phyloP scores from a whole-genome alignment of 2,797 vertebrate species.

The Mus spretus region DNA sequence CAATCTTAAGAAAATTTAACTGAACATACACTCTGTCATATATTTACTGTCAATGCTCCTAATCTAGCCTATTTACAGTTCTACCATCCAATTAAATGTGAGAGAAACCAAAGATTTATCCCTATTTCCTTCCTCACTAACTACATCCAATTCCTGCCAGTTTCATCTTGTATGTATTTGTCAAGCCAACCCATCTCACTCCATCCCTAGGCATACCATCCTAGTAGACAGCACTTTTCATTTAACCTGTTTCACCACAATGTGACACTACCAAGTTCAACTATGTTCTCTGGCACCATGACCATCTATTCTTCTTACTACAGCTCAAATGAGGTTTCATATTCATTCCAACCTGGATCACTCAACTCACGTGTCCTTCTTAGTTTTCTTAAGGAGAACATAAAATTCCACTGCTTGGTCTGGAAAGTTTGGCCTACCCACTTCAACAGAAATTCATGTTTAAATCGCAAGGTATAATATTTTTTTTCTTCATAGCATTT shows the following conservation, averaged over 20 bases:
- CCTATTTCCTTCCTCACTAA: background rate
- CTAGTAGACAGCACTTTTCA: background rate
- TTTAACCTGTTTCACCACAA: background rate
- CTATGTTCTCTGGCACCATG: background rate
- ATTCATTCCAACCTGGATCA: background rate
- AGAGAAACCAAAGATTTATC: background rate
- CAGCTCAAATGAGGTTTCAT: background rate
- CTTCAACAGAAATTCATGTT: conserved; percentile 25
- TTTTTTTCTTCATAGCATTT: background rate
- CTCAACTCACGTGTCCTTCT: background rate
- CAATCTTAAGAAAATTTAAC: conserved; percentile 48
- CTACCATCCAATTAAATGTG: background rate
- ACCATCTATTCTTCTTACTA: conserved; percentile 19
- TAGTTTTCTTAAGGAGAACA: conserved; percentile 12
- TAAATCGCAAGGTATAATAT: background rate
- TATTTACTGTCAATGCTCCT: background rate
- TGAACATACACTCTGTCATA: background rate
- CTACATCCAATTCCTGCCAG: background rate
- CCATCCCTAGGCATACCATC: background rate
- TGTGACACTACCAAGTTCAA: background rate
- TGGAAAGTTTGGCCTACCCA: background rate
- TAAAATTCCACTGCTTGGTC: background rate
- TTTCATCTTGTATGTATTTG: background rate
- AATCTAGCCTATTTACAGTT: background rate
- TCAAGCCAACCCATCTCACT: conserved; percentile 8